phyloP scores from a whole-genome alignment of 2,797 vertebrate genomes.

The Perodicticus potto region DNA sequence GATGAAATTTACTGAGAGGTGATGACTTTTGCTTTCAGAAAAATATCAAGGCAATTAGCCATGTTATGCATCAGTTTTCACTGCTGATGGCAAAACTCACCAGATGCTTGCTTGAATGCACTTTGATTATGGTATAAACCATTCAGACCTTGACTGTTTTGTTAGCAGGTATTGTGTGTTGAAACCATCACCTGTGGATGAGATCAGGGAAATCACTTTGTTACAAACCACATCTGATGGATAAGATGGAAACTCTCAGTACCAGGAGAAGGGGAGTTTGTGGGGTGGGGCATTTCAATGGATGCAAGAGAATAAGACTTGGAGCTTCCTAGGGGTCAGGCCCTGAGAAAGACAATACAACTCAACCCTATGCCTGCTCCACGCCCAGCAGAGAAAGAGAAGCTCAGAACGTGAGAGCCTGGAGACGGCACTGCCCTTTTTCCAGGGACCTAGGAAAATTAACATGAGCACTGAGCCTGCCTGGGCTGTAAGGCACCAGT shows the following conservation, averaged over 20 bases:
- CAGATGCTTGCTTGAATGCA: neutral
- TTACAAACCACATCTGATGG: constrained; percentile 1
- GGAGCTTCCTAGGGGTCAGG: neutral
- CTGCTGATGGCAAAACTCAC: neutral
- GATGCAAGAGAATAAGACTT: neutral
- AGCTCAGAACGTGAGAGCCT: neutral
- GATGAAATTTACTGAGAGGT: constrained; percentile 11
- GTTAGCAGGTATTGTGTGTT: constrained; percentile 44
- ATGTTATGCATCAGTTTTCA: constrained; percentile 5
- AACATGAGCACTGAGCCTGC: neutral
- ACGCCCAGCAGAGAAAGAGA: neutral
- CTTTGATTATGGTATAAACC: constrained; percentile 50
- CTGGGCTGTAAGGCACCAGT: neutral
- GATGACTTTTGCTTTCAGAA: constrained; percentile 50
- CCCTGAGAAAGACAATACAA: neutral
- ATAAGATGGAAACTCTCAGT: neutral
- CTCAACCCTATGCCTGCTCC: accelerated
- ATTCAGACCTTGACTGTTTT: neutral
- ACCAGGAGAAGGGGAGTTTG: neutral
- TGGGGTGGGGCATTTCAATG: neutral
- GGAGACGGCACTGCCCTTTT: neutral
- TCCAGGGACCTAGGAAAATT: neutral
- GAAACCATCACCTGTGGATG: constrained; percentile 6
- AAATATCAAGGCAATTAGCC: constrained; percentile 39
- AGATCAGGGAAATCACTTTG: constrained; percentile 3